A percentile compares a stretch with the other conserved stretches of the same genome.
These are phyloP conservation scores for Plecturocebus donacophilus DNA, from an alignment of 2,113 vertebrate species.

Conservation along the genomic window DNA sequence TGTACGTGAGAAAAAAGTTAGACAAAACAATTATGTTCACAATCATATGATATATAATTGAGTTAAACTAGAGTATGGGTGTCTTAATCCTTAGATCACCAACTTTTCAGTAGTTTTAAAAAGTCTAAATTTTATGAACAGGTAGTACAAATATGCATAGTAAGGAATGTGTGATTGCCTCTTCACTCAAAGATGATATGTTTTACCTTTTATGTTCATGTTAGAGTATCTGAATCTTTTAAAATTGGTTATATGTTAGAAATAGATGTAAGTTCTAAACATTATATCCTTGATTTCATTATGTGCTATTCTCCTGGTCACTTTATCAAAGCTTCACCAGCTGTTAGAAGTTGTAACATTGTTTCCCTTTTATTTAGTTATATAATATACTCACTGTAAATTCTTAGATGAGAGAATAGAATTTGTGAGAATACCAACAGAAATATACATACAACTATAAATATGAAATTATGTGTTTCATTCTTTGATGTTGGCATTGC, in stretches of 20 bases:
- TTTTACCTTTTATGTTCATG: slow-evolving; percentile 42
- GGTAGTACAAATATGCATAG: slow-evolving; percentile 38
- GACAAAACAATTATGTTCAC: slow-evolving; percentile 23
- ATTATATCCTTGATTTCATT: slow-evolving; percentile 33
- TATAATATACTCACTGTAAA: neutral
- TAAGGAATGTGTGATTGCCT: neutral
- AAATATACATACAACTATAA: slow-evolving; percentile 17
- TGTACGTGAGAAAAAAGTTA: slow-evolving; percentile 11
- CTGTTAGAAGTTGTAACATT: slow-evolving; percentile 16
- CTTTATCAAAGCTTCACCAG: neutral
- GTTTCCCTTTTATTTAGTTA: slow-evolving; percentile 50
- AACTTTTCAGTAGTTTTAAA: slow-evolving; percentile 33
- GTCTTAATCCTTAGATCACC: slow-evolving; percentile 31
- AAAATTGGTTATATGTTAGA: slow-evolving; percentile 12
- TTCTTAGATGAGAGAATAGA: slow-evolving; percentile 11
- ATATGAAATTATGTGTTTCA: neutral
- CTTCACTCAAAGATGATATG: neutral
- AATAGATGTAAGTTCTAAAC: slow-evolving; percentile 24
- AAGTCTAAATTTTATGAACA: slow-evolving; percentile 9
- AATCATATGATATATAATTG: slow-evolving; percentile 9
- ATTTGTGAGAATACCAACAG: slow-evolving; percentile 16
- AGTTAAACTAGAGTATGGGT: slow-evolving; percentile 34
- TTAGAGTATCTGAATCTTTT: neutral
- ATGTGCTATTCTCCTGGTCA: neutral
- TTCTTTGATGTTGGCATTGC: slow-evolving; percentile 34